Evolutionary conservation across 2,888 invertebrate species (phyloP).

Genomic region (Limnephilus rhombicus): DNA sequence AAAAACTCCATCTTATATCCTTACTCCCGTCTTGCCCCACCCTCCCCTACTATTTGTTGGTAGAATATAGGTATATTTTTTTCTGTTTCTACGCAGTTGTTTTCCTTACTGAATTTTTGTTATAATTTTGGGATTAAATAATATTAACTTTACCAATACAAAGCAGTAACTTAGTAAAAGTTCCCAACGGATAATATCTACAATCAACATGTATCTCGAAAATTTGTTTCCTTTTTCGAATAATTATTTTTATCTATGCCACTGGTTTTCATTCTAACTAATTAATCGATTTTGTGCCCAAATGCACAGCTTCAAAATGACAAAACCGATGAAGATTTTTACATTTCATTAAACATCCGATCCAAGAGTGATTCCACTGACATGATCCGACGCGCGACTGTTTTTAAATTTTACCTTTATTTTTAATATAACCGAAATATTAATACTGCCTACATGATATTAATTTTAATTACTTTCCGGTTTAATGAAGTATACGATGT

Average conservation of each 20-base stretch:
- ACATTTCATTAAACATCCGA: slow-evolving; percentile 53
- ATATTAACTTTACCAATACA: no score
- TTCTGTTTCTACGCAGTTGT: no score
- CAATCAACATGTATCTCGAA: no score
- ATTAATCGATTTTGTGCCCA: slow-evolving; percentile 62
- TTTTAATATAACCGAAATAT: neutral
- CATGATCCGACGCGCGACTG: neutral
- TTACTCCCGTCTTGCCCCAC: no score
- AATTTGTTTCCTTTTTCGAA: no score
- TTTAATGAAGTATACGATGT: neutral
- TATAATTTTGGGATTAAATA: no score
- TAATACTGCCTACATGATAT: neutral
- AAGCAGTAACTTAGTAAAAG: no score
- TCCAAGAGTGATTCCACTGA: slow-evolving; percentile 4
- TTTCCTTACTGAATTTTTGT: no score
- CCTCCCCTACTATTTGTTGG: no score
- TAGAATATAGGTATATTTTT: no score
- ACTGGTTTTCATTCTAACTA: slow-evolving; percentile 21
- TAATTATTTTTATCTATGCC: neutral
- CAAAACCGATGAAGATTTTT: slow-evolving; percentile 43
- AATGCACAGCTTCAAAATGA: slow-evolving; percentile 60
- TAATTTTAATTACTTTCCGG: neutral
- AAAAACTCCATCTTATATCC: no score
- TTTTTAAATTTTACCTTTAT: neutral
- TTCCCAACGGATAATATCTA: no score